Evolutionary conservation across 2,888 invertebrate species (phyloP), one percentile per base, ranked within the genome.

Genomic region (Serripes groenlandicus): DNA sequence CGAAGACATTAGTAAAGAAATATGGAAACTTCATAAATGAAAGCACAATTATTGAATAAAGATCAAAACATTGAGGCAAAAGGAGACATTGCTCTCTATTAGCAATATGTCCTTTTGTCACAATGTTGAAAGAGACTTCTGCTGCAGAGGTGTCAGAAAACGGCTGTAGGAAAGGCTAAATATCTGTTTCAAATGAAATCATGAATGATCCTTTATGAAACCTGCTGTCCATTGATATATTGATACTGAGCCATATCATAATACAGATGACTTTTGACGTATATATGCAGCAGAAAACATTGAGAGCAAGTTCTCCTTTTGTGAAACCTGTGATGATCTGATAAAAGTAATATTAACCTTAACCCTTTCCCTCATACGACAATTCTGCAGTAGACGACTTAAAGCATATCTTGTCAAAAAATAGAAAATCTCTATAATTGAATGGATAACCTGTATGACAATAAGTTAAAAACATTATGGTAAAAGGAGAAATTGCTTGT

Each of bases 381-480:
- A 42, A 42, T 42, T 42, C 15, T 42, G 15, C 9, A 7, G 9
- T 42, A 42, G 42, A 11, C 42, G 9, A 42, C 42, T 42, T 7
- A 42, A 42, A 42, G 42, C 42, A 42, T 42, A 11, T 42, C 9
- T 15, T 11, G 42, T 11, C 42, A 15, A 42, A 7, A 42, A 42
- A 42, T 42, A 11, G 15, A 15, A 42, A 11, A 15, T 42, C 9
- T 7, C 42, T 42, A 7, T n/a, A 42, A 15, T 11, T 42, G 42
- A 42, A 11, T 42, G 42, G 42, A 42, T 42, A 11, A 11, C 9
- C 15, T 42, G 7, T 42, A 15, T 7, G 15, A 42, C 15, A n/a
- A n/a, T 56, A 56, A n/a, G 56, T n/a, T n/a, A n/a, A 23, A 56
- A 56, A 56, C n/a, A 56, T 56, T n/a, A 5, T 56, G n/a, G 23